A percentile compares a stretch with the other conserved stretches of the same genome.
Evolutionary conservation across 2,113 vertebrate species (phyloP).

Genomic region (Ophiodon elongatus): DNA sequence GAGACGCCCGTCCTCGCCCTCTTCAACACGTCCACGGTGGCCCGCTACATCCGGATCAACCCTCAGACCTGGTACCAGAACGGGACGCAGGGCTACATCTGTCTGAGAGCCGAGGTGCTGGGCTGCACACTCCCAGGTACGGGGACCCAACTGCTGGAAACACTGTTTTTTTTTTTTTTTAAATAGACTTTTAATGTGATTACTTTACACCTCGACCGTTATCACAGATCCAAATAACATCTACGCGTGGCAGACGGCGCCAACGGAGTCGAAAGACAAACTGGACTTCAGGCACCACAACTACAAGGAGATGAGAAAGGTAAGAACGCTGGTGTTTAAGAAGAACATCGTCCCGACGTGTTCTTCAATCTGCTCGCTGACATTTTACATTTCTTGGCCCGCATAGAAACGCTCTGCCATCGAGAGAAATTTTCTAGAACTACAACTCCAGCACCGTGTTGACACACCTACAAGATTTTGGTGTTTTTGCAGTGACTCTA

Average conservation of each 20-base stretch:
- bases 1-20: constrained; percentile 90
- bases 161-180: neutral
- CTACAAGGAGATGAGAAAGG: constrained; percentile 97
- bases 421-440: neutral
- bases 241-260: constrained; percentile 84
- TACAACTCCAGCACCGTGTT: neutral
- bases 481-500: neutral
- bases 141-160: neutral
- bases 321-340: constrained; percentile 44
- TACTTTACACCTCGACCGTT: neutral
- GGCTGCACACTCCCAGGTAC: constrained; percentile 89
- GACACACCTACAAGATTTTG: neutral
- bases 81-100: constrained; percentile 86
- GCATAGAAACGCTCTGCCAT: neutral
- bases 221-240: constrained; percentile 87
- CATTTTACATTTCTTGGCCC: neutral
- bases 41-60: constrained; percentile 91
- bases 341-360: no score
- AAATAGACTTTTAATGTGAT: neutral
- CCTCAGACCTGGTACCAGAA: constrained; percentile 93
- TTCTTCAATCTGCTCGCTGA: neutral
- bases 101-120: constrained; percentile 92
- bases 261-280: constrained; percentile 82
- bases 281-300: constrained; percentile 95
- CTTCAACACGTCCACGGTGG: constrained; percentile 86